Base-by-base conservation (phyloP, 2,113 vertebrate species). In the Pangasianodon gigas region DNA sequence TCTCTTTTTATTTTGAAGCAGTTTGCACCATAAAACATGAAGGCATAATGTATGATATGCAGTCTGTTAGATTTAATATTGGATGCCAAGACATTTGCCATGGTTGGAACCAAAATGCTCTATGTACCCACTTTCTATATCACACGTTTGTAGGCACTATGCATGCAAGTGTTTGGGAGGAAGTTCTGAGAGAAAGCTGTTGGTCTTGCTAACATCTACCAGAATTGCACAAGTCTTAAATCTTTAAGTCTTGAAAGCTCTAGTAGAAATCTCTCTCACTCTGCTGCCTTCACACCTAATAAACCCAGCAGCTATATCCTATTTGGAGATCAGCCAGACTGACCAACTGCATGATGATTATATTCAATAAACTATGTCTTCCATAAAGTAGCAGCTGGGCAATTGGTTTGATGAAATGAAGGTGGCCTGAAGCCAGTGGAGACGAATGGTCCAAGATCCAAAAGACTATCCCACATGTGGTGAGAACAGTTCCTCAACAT, bases 391-490 rank as follows among this genome's bases (percentile, higher is more conserved):
- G 16, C 44, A 65, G 75, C 74, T 88, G 86, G 60, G 54, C 11
- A 80, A 37, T 67, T 65, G 58, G 6, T 67, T 52, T 87, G 87
- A 81, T 84, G 87, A 84, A 74, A 51, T 18, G 6, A 9, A n/a
- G 26, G 24, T 83, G 60, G 62, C 48, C 7, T 44, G 24, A 83
- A 83, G 60, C 62, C 81, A 58, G 65, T 44, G 7, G 11, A 46
- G 16, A 58, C 67, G 75, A 69, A 84, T 84, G 51, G 16, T 11
- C 16, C 13, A 44, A 19, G 51, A 9, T 74, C 7, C 46, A 71
- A 54, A 48, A 41, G n/a, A 84, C 51, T 14, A 21, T 18, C 8
- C 48, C 6, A 84, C 26, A 44, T 84, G 65, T 21, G 37, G 41
- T 44, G 13, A 32, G 6, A n/a, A 29, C 48, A 4, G 29, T 52